phyloP scores from a whole-genome alignment of 2,797 vertebrate genomes.

The Cirrhinus mrigala region DNA sequence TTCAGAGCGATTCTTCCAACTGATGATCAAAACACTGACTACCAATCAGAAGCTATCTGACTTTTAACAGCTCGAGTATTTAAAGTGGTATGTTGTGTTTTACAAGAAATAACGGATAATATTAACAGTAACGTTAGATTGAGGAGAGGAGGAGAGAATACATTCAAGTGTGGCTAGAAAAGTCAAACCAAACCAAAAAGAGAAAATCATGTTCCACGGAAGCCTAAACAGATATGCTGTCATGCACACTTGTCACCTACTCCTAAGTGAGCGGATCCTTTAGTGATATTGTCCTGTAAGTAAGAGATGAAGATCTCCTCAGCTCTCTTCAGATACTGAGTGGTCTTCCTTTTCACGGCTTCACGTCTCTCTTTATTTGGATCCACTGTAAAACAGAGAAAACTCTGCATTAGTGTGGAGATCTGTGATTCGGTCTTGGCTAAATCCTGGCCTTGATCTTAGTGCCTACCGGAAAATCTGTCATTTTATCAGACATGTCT shows the following conservation, averaged over 20 bases:
- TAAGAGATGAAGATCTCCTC: constrained; percentile 98
- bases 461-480: neutral
- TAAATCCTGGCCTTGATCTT: neutral
- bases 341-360: constrained; percentile 96
- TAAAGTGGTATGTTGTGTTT: neutral
- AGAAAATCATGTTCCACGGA: neutral
- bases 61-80: neutral
- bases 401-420: neutral
- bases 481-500: neutral
- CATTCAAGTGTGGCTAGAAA: neutral
- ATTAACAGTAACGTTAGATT: no score
- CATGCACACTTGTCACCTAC: constrained; percentile 73
- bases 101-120: no score
- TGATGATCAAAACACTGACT: neutral
- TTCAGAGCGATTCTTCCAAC: neutral
- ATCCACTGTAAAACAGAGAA: constrained; percentile 82
- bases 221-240: neutral
- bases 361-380: constrained; percentile 95
- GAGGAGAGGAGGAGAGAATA: neutral
- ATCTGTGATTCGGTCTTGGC: neutral
- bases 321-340: constrained; percentile 93
- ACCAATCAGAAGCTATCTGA: neutral
- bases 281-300: constrained; percentile 86
- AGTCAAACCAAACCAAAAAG: neutral
- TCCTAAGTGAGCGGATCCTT: constrained; percentile 78